Percentiles rank a stretch among this genome's conserved stretches.
phyloP scores from a whole-genome alignment of 2,113 vertebrate species.

The Condylura cristata region DNA sequence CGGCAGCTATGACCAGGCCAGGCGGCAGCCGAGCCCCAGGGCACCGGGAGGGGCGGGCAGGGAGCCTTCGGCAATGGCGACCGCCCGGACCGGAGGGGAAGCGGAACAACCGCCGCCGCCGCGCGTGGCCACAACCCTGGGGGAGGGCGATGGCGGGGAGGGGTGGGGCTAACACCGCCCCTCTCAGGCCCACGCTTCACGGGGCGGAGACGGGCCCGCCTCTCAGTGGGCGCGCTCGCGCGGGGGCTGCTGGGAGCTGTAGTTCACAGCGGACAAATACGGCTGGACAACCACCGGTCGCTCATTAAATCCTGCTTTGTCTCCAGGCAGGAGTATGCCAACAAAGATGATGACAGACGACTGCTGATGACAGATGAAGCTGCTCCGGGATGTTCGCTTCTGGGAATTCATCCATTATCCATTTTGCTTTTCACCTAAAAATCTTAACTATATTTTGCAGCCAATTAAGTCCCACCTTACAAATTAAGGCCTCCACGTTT shows the following conservation, averaged over 20 bases:
- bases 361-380: neutral
- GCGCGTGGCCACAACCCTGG: conserved; percentile 79
- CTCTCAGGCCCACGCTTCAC: neutral
- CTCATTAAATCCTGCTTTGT: neutral
- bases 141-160: conserved; percentile 44
- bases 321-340: neutral
- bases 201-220: neutral
- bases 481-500: conserved; percentile 13
- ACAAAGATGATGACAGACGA: neutral
- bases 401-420: conserved; percentile 13
- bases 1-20: conserved; percentile 39
- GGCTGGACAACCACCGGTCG: neutral
- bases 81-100: conserved; percentile 77
- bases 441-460: neutral
- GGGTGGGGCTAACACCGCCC: conserved; percentile 7
- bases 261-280: neutral
- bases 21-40: conserved; percentile 41
- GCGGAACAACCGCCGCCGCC: conserved; percentile 76
- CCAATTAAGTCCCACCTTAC: neutral
- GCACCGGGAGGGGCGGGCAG: conserved; percentile 54
- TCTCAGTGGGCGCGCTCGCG: neutral
- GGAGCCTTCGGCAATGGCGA: conserved; percentile 80
- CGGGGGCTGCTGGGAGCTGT: conserved; percentile 58
- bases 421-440: conserved; percentile 26
- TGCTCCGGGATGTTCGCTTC: conserved; percentile 13